A percentile compares a stretch with the other conserved stretches of the same genome.
Conservation (phyloP, 2,113 vertebrate genomes). For the Uropsilus gracilis region DNA sequence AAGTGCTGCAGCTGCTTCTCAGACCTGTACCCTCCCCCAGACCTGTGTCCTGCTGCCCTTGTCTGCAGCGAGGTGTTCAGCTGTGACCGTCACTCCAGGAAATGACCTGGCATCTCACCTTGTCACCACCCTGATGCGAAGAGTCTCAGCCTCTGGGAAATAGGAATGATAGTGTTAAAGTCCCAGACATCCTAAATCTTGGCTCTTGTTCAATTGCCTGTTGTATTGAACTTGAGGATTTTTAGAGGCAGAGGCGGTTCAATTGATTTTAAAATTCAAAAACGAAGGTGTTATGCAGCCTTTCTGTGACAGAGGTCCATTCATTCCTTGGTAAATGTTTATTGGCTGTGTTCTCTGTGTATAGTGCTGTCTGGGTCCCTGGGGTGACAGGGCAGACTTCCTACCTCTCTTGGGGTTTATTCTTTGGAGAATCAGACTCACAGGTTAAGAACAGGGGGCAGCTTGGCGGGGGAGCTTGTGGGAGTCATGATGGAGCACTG, state of each 20-base stretch:
- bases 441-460: background rate
- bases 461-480: background rate
- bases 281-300: background rate
- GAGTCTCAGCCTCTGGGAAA: background rate
- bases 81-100: background rate
- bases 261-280: slow-evolving; percentile 4
- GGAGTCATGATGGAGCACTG: background rate
- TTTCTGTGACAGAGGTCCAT: background rate
- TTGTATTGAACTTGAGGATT: background rate
- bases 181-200: background rate
- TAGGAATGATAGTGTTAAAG: background rate
- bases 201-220: background rate
- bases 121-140: background rate
- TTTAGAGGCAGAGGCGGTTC: background rate
- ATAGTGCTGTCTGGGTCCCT: background rate
- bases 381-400: background rate
- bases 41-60: background rate
- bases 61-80: background rate
- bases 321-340: background rate
- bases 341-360: background rate
- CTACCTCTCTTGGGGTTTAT: background rate
- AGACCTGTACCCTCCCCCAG: background rate
- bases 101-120: background rate
- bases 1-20: background rate
- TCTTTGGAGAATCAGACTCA: background rate